Evolutionary conservation across 2,888 invertebrate species (phyloP), one percentile per base, ranked within the genome.

Genomic region (Marronus borbonicus): DNA sequence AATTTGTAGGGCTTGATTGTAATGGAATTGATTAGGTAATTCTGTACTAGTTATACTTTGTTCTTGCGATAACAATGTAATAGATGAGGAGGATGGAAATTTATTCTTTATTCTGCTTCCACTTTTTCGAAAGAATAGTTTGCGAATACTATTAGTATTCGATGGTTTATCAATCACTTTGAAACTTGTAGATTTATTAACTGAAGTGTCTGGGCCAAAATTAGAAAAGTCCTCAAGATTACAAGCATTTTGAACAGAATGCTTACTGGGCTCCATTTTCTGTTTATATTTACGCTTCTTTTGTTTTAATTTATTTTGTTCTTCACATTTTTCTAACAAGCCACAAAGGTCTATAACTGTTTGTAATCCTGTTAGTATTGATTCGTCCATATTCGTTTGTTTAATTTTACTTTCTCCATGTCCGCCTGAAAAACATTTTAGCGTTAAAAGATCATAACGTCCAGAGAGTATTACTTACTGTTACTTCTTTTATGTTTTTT

Each of bases 331-430:
- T 17, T 80, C 77, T 0, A 70, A 68, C 24, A 62, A 28, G 31
- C 78, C 74, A 49, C 81, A 81, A 69, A 82, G 81, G n/a, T 82
- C 81, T 17, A 84, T 80, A 36, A 87, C 80, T 2, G 86, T 84
- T 79, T 85, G 81, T 20, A 87, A 78, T 10, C 86, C 86, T 4
- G 84, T 82, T n/a, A 87, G 74, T 49, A 87, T 83, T 1, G 85
- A 84, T 79, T 87, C 87, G 58, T 87, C 87, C 14, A 72, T 52
- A 39, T 20, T 24, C 17, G 20, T 20, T 24, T 72, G 58, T 44
- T 17, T 39, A 17, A 24, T 17, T 36, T 72, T 60, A 24, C 8
- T 12, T 12, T 58, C 58, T 60, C 60, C 17, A 58, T 36, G 39
- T 39, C 52, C 20, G 44, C 39, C 69, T 70, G 2, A 20, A 70